Percentiles rank a stretch among this genome's conserved stretches.
phyloP scores from a whole-genome alignment of 2,797 vertebrate genomes.

The Tangara arthus region DNA sequence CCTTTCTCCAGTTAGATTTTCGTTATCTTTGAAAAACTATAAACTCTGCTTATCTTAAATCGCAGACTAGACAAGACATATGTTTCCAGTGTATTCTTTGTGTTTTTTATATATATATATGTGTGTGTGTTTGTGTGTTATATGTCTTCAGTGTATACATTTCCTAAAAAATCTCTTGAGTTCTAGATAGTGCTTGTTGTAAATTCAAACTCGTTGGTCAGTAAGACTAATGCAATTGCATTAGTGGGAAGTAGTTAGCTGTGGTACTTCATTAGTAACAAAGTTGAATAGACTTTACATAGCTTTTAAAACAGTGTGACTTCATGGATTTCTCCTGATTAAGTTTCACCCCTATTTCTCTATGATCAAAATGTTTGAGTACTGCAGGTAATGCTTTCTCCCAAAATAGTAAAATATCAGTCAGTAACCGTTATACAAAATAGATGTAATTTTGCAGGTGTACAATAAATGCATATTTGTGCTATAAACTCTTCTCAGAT shows the following conservation, averaged over 20 bases:
- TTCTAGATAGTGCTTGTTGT: neutral
- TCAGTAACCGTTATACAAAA: neutral
- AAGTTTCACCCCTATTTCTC: neutral
- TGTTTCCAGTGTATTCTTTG: neutral
- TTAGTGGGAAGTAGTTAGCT: neutral
- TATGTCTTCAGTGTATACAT: neutral
- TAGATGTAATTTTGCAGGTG: neutral
- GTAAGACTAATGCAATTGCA: neutral
- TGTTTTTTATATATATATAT: neutral
- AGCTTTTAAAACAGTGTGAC: neutral
- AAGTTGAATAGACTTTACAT: fast-evolving
- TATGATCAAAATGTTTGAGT: neutral
- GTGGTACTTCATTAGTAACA: neutral
- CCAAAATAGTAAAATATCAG: neutral
- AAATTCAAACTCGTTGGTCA: neutral
- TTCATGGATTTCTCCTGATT: neutral
- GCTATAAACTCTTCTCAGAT: neutral
- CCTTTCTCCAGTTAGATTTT: constrained; percentile 2
- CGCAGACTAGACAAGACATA: neutral
- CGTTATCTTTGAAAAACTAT: neutral
- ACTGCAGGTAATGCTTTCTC: neutral
- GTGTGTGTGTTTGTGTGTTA: too few relatives aligned
- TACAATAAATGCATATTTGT: neutral
- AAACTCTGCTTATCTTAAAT: neutral
- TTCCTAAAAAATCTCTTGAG: neutral